Evolutionary conservation across 1,140 invertebrate species (phyloP), one percentile per base, ranked within the genome.

Genomic region (Leptinotarsa defecta): DNA sequence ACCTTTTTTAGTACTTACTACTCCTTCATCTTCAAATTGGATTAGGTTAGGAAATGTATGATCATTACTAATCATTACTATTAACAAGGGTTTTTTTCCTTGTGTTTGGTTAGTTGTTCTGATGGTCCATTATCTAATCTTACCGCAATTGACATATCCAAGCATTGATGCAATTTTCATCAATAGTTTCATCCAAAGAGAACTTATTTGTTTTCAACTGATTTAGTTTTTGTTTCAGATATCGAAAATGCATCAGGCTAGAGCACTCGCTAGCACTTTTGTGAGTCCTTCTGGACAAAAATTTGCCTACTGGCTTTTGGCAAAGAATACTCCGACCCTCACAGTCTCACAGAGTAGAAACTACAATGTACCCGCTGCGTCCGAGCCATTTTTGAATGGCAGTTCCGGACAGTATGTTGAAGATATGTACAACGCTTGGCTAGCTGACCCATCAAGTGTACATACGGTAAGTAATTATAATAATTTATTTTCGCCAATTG

Each of bases 401-500:
- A 95, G 94, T 83, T 95, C 94, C 65, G 95, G 94, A n/a, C 93
- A 93, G 6, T 99, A 99, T 87, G 94, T 99, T 73, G 98, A 99
- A 87, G 97, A 98, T 87, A 99, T 99, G 97, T 99, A 98, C 89
- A 96, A 97, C 86, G 89, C 94, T 65, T 99, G 98, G 98, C 87
- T 97, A 68, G 90, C 92, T 81, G 96, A 99, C 89, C 98, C 98
- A 34, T 91, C 91, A 80, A 96, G 95, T 85, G 98, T 99, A 61
- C 98, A 99, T 87, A 93, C 95, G 84, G 96, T 98, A 87, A 93
- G 90, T 90, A 81, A 68, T 27, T 8, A 24, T 24, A 24, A 24
- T 24, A 24, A 24, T 24, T 24, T 24, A 24, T 24, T 24, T 2
- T 24, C 3, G 2, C 22, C 22, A 24, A 3, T 24, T 22, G 20